Percentiles rank a stretch among this genome's conserved stretches.
phyloP scores from a whole-genome alignment of 1,140 invertebrate genomes.

The Drosophila punjabiensis region DNA sequence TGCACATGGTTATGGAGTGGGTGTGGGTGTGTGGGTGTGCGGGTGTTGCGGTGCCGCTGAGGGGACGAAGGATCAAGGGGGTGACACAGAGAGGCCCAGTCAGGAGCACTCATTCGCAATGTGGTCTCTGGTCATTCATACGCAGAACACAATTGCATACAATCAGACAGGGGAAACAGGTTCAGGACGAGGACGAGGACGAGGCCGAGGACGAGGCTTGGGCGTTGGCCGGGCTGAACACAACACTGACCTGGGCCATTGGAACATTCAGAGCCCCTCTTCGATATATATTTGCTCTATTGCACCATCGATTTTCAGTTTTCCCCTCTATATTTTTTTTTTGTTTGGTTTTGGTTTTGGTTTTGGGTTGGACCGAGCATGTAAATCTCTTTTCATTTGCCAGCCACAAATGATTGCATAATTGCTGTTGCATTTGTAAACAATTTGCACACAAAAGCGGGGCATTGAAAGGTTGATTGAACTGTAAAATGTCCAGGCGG shows the following conservation, averaged over 20 bases:
- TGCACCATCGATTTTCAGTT: conserved; percentile 65
- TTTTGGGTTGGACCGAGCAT: conserved; percentile 20
- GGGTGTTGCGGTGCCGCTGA: conserved; percentile 6
- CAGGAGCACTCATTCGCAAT: conserved; percentile 80
- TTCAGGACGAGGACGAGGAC: conserved; percentile 19
- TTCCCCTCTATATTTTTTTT: not conserved
- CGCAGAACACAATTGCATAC: conserved; percentile 80
- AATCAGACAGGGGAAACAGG: conserved; percentile 57
- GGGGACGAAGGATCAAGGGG: conserved; percentile 10
- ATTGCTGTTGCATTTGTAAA: conserved; percentile 80
- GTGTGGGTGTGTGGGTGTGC: conserved; percentile 14
- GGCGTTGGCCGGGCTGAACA: conserved; percentile 70
- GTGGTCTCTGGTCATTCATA: conserved; percentile 83
- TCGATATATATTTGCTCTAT: conserved; percentile 74
- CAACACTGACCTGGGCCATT: conserved; percentile 58
- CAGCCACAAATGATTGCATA: conserved; percentile 79
- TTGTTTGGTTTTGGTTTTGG: not conserved
- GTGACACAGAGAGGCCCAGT: conserved; percentile 40
- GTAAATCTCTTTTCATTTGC: conserved; percentile 80
- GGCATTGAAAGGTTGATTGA: conserved; percentile 76
- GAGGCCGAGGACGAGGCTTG: conserved; percentile 29
- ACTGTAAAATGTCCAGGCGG: conserved; percentile 43
- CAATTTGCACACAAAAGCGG: conserved; percentile 73
- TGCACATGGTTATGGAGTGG: conserved; percentile 41
- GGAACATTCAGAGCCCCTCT: conserved; percentile 21